These are phyloP conservation scores for Dichetophora obliterata DNA, from an alignment of 2,888 invertebrate genomes.

Conservation along the genomic window DNA sequence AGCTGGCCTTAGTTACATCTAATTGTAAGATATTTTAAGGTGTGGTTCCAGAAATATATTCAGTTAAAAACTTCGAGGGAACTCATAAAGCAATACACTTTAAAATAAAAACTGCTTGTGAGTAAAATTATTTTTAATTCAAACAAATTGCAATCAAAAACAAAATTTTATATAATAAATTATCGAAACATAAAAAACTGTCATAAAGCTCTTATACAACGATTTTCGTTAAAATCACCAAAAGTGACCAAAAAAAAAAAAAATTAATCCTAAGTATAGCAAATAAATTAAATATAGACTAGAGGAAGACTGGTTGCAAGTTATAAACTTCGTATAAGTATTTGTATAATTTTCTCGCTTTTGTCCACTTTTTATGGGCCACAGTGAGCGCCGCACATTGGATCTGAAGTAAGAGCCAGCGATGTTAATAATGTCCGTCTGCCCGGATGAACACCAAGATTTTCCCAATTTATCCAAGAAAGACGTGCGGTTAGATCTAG, in stretches of 20 bases:
- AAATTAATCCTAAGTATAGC: no score
- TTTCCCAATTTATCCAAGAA: conserved; percentile 99
- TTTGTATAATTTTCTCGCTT: no score
- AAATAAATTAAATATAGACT: no score
- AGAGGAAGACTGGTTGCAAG: no score
- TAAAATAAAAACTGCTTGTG: background rate
- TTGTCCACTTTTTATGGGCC: conserved; percentile 47
- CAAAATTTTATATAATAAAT: background rate
- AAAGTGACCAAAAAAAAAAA: no score
- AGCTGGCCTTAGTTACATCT: no score
- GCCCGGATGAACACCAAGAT: conserved; percentile 93
- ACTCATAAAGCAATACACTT: no score
- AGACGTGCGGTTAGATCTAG: conserved; percentile 94
- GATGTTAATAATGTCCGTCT: conserved; percentile 86
- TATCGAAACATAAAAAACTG: background rate
- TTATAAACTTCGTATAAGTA: no score
- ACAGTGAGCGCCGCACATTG: conserved; percentile 64
- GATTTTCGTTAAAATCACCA: background rate
- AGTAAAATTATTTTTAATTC: background rate
- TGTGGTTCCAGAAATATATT: no score
- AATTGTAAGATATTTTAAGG: no score
- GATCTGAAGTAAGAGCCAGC: conserved; percentile 82
- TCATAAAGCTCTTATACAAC: background rate
- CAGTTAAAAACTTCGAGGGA: no score
- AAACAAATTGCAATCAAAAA: background rate